phyloP scores from a whole-genome alignment of 2,797 vertebrate genomes.

The Phrynocephalus forsythii region DNA sequence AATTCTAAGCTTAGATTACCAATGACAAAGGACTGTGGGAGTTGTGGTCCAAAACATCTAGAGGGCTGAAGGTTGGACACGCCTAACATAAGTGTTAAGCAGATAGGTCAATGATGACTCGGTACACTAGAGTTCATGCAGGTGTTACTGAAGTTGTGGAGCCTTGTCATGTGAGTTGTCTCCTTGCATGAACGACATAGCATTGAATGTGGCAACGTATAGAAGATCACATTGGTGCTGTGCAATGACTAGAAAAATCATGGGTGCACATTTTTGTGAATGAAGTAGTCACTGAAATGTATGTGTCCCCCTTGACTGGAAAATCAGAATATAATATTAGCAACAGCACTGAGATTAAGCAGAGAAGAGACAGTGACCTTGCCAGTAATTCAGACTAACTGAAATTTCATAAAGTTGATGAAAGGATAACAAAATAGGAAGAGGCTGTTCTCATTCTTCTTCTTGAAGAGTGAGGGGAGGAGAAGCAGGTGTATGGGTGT shows the following conservation, averaged over 20 bases:
- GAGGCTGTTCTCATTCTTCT: no score
- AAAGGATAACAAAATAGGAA: not conserved
- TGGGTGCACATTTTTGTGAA: not conserved
- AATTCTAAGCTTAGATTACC: no score
- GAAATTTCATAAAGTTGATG: not conserved
- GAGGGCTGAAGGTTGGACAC: no score
- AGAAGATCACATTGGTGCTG: not conserved
- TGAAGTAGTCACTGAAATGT: not conserved
- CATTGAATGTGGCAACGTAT: not conserved
- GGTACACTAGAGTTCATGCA: constrained; percentile 10
- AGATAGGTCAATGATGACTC: constrained; percentile 44
- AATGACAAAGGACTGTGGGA: no score
- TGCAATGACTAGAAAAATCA: not conserved
- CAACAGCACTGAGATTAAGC: not conserved
- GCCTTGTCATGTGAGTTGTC: not conserved
- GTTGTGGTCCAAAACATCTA: no score
- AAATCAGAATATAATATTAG: not conserved
- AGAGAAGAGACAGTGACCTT: not conserved
- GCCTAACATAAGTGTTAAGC: not conserved
- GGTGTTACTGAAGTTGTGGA: not conserved
- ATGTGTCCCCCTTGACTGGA: not conserved
- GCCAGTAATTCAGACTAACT: not conserved
- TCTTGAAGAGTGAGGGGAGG: not conserved
- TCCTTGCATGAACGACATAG: not conserved
- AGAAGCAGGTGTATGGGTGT: no score